phyloP scores from a whole-genome alignment of 2,113 vertebrate species.

The Canis aureus region DNA sequence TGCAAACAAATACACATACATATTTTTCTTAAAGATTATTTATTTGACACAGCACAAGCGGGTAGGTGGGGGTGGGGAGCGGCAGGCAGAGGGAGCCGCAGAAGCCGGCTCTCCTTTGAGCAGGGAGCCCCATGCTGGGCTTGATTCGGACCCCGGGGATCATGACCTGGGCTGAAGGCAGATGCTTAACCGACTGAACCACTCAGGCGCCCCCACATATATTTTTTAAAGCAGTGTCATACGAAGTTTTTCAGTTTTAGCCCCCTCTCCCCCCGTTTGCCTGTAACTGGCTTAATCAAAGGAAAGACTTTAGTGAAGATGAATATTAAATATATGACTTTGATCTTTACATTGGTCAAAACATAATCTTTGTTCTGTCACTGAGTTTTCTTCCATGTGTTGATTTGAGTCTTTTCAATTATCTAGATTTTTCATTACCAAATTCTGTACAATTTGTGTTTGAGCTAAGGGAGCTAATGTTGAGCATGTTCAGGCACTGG shows the following conservation, averaged over 20 bases:
- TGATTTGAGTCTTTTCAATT: constrained; percentile 60
- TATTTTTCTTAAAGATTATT: neutral
- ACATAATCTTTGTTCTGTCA: neutral
- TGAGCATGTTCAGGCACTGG: constrained; percentile 25
- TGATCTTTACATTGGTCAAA: constrained; percentile 32
- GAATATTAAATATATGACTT: constrained; percentile 49
- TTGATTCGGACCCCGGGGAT: no score
- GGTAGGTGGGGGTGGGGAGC: no score
- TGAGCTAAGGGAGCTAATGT: neutral
- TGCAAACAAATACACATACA: neutral
- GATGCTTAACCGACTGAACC: no score
- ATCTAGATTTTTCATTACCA: neutral
- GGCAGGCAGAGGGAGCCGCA: no score
- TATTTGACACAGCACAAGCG: no score
- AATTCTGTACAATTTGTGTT: constrained; percentile 21
- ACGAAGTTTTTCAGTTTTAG: neutral
- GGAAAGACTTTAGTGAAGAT: constrained; percentile 36
- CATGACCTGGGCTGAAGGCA: no score
- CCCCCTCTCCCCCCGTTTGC: neutral
- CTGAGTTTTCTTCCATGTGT: constrained; percentile 49
- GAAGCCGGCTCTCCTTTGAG: no score
- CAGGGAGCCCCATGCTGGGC: no score
- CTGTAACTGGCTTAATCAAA: constrained; percentile 30
- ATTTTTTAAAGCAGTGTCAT: constrained; percentile 11
- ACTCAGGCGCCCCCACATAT: neutral